Conservation (phyloP, 2,113 vertebrate genomes). For the Maccullochella peelii region DNA sequence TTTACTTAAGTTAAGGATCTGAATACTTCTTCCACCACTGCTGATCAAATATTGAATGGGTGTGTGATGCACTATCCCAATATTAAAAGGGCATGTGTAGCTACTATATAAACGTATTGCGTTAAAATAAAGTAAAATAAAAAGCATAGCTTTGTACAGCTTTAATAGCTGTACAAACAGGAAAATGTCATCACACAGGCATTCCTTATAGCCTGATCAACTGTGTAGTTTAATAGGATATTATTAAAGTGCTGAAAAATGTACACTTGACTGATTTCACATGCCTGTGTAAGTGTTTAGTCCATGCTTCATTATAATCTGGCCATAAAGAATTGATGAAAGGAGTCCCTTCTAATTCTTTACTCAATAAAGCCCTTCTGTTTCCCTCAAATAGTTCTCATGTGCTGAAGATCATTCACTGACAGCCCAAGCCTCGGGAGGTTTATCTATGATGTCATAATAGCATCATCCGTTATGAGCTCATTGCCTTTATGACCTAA, state of each 20-base stretch:
- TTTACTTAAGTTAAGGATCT: neutral
- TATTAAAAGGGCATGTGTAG: neutral
- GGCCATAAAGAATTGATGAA: neutral
- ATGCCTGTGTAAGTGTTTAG: neutral
- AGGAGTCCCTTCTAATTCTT: neutral
- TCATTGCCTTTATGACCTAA: constrained; percentile 39
- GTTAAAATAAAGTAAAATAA: neutral
- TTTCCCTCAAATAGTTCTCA: too few relatives aligned
- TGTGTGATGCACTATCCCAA: neutral
- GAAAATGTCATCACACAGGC: neutral
- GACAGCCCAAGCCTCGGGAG: neutral
- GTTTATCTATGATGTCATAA: constrained; percentile 46
- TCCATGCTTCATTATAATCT: neutral
- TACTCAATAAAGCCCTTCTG: neutral
- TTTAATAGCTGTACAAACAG: neutral
- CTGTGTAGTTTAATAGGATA: neutral
- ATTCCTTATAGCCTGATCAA: neutral
- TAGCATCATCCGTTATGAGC: constrained; percentile 43
- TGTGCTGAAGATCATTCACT: neutral
- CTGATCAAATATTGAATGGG: neutral
- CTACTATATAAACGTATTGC: neutral
- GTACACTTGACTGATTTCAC: neutral
- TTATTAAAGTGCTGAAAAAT: neutral
- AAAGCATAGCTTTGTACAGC: too few relatives aligned
- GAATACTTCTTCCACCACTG: neutral